Conservation (phyloP, 2,113 vertebrate species). For the Thermophis baileyi region DNA sequence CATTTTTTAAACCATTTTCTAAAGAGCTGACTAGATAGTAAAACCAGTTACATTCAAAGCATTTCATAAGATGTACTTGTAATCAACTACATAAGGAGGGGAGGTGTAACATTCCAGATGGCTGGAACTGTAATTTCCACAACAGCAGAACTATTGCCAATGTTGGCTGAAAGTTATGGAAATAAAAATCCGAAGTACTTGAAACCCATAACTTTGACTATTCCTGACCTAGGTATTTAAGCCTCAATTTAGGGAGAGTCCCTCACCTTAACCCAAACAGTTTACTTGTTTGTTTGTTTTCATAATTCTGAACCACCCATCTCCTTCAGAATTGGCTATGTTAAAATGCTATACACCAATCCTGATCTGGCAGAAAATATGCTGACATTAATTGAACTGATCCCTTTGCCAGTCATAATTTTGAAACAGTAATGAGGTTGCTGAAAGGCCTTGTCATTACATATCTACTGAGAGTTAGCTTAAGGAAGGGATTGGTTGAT, state of each 20-base stretch:
- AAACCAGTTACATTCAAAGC: not conserved
- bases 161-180: not conserved
- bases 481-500: not conserved
- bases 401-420: not conserved
- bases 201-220: not conserved
- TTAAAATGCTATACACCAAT: not conserved
- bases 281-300: not conserved
- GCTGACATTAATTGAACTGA: not conserved
- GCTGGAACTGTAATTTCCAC: not conserved
- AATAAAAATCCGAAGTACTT: not conserved
- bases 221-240: not conserved
- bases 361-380: not conserved
- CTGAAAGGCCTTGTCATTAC: not conserved
- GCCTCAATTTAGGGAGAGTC: not conserved
- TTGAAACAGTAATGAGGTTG: not conserved
- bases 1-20: not conserved
- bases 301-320: not conserved
- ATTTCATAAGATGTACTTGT: not conserved
- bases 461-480: not conserved
- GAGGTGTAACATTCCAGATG: not conserved
- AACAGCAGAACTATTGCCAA: not conserved
- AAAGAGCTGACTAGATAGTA: not conserved
- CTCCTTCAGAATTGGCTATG: not conserved
- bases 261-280: not conserved
- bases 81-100: not conserved